A percentile compares a stretch with the other conserved stretches of the same genome.
Evolutionary conservation across 2,113 vertebrate species (phyloP).

Genomic region (Cardinalis cardinalis): DNA sequence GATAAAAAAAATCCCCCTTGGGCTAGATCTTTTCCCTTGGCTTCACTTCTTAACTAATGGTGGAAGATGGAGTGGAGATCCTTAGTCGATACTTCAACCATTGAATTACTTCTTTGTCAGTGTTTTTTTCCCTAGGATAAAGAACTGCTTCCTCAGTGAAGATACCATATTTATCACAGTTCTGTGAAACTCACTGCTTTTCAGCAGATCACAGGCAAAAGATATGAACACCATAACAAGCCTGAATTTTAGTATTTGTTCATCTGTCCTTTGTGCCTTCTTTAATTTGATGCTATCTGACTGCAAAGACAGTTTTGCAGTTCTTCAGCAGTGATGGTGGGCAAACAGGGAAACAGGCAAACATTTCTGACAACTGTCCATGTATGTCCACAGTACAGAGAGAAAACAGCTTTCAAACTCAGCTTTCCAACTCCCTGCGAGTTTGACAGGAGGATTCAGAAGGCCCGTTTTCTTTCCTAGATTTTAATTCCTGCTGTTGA

Average conservation of each 20-base stretch:
- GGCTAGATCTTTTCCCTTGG: not conserved
- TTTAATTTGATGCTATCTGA: not conserved
- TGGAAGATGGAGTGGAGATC: not conserved
- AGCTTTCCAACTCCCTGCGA: not conserved
- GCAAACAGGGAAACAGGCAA: not conserved
- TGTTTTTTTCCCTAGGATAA: not conserved
- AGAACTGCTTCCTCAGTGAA: not conserved
- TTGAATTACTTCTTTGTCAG: not conserved
- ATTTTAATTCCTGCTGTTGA: not conserved
- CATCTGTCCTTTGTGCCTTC: not conserved
- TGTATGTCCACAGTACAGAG: not conserved
- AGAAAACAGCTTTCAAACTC: not conserved
- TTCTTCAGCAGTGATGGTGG: not conserved
- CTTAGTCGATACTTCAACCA: not conserved
- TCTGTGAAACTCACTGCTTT: not conserved
- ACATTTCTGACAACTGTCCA: not conserved
- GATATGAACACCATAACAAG: not conserved
- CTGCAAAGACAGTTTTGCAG: not conserved
- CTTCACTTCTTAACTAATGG: not conserved
- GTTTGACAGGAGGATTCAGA: not conserved
- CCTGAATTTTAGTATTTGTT: not conserved
- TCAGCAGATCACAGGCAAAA: not conserved
- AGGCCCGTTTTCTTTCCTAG: not conserved
- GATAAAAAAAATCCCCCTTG: not conserved
- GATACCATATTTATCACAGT: not conserved